Evolutionary conservation across 2,113 vertebrate genomes (phyloP).

Genomic region (Propithecus coquereli): DNA sequence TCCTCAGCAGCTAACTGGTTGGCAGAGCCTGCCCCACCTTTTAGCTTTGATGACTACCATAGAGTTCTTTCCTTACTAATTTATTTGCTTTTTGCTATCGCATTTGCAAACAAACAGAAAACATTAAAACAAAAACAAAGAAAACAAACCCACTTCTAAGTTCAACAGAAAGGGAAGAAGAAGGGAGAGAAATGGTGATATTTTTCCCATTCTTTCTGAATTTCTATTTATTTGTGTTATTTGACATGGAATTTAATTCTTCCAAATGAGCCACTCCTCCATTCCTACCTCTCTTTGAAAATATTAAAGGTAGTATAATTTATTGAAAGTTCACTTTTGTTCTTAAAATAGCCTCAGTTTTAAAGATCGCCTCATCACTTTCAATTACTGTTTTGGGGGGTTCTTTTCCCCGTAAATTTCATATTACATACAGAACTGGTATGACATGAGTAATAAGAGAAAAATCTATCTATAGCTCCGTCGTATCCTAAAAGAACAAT

Average conservation of each 20-base stretch:
- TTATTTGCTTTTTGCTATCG: not conserved
- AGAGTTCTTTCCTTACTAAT: not conserved
- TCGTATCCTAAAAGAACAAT: not conserved
- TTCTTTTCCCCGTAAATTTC: not conserved
- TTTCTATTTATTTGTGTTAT: not conserved
- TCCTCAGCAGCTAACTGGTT: not conserved
- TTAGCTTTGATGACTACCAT: not conserved
- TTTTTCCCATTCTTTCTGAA: not conserved
- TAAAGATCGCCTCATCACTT: not conserved
- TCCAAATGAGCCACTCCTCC: not conserved
- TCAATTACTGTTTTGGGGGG: not conserved
- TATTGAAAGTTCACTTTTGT: not conserved
- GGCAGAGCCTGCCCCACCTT: not conserved
- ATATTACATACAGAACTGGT: not conserved
- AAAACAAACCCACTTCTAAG: not conserved
- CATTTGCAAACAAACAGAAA: not conserved
- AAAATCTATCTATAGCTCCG: not conserved
- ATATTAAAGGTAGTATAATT: not conserved
- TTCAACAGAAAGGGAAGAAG: not conserved
- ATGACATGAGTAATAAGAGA: not conserved
- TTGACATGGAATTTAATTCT: not conserved
- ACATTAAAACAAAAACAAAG: not conserved
- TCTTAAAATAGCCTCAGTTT: not conserved
- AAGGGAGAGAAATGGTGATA: too few species aligned
- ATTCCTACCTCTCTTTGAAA: not conserved